These are phyloP conservation scores for Ormyrus rosae DNA, from an alignment of 2,888 invertebrate species.

Conservation along the genomic window DNA sequence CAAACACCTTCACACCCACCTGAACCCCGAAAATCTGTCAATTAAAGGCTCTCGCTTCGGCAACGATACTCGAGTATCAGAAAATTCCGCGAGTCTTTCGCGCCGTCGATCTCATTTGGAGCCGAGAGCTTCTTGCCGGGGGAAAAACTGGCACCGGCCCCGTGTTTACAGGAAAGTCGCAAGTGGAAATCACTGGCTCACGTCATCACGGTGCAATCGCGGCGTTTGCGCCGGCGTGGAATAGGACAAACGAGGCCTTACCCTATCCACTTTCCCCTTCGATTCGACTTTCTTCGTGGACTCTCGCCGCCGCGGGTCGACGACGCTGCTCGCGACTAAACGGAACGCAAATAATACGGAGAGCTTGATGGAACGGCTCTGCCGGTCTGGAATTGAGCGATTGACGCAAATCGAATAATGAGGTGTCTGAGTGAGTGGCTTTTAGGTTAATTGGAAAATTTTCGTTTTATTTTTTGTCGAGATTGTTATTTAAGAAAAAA, in stretches of 20 bases:
- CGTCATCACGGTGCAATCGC: constrained; percentile 38
- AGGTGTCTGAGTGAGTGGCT: too few species aligned
- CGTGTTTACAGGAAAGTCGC: constrained; percentile 42
- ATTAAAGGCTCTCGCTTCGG: background rate
- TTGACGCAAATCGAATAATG: too few species aligned
- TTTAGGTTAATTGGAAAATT: too few species aligned
- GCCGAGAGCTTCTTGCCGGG: background rate
- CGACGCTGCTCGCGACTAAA: too few species aligned
- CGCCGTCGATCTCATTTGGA: constrained; percentile 30
- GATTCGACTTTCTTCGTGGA: constrained; percentile 68
- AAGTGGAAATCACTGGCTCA: constrained; percentile 36
- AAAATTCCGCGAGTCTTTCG: constrained; percentile 8
- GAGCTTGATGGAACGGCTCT: too few species aligned
- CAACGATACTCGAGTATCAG: background rate
- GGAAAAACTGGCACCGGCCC: background rate
- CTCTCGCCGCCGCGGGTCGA: background rate
- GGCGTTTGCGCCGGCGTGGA: constrained; percentile 11
- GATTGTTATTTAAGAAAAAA: too few species aligned
- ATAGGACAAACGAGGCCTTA: constrained; percentile 59
- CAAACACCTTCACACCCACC: too few species aligned
- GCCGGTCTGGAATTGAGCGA: too few species aligned
- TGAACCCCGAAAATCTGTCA: too few species aligned
- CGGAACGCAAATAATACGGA: too few species aligned
- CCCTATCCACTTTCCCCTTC: constrained; percentile 68
- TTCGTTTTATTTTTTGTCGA: too few species aligned